These are phyloP conservation scores for Ictidomys tridecemlineatus DNA, from an alignment of 2,113 vertebrate species.

Conservation along the genomic window DNA sequence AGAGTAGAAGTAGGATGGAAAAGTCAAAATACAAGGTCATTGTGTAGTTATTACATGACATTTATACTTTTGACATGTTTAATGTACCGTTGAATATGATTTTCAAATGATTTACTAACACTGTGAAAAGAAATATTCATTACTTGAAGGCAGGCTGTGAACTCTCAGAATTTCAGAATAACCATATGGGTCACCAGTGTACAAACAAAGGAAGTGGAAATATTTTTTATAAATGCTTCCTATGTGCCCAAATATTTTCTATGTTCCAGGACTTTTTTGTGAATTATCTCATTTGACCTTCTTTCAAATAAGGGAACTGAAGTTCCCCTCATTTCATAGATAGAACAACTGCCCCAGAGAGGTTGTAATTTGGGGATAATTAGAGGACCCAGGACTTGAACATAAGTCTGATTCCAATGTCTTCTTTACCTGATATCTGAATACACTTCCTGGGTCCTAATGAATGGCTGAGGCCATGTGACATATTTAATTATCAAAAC, in stretches of 20 bases:
- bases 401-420: neutral
- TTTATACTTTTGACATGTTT: conserved; percentile 4
- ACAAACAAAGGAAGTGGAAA: neutral
- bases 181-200: neutral
- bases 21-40: neutral
- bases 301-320: neutral
- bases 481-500: neutral
- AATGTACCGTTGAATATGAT: neutral
- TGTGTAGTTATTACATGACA: neutral
- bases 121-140: neutral
- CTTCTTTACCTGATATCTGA: neutral
- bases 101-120: conserved; percentile 23
- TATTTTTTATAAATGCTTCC: neutral
- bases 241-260: neutral
- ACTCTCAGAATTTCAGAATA: neutral
- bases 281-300: neutral
- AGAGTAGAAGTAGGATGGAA: too few relatives aligned
- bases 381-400: neutral
- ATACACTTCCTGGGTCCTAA: neutral
- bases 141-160: neutral
- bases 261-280: neutral
- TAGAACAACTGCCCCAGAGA: neutral
- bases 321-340: neutral
- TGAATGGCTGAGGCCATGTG: neutral
- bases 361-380: neutral